These are phyloP conservation scores for Amphibalanus amphitrite DNA, from an alignment of 1,140 invertebrate genomes.

Conservation along the genomic window DNA sequence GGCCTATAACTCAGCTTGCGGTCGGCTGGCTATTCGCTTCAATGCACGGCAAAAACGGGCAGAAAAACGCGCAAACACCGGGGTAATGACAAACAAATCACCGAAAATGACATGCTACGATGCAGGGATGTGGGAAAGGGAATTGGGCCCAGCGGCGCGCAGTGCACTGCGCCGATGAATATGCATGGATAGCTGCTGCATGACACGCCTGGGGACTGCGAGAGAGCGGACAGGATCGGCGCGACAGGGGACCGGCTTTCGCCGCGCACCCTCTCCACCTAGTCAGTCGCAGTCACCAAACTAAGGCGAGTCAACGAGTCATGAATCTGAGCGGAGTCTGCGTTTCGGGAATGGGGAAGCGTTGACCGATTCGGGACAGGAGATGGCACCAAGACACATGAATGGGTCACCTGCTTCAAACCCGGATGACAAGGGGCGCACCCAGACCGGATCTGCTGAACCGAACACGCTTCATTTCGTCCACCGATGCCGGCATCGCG, in stretches of 20 bases:
- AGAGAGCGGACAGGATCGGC: background rate
- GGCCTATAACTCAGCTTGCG: constrained; percentile 1
- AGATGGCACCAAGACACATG: no score
- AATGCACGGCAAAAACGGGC: constrained; percentile 1
- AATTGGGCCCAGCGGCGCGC: background rate
- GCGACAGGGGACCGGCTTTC: background rate
- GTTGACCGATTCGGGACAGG: no score
- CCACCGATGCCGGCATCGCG: no score
- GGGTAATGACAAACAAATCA: constrained; percentile 6
- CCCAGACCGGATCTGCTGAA: no score
- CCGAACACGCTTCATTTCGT: no score
- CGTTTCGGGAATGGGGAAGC: no score
- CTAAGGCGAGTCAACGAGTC: no score
- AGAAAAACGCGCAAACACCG: constrained; percentile 3
- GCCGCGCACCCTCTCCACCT: no score
- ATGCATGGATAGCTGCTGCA: background rate
- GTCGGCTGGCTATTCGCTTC: background rate
- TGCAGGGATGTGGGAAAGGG: background rate
- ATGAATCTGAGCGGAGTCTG: no score
- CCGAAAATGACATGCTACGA: constrained; percentile 4
- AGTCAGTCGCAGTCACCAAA: background rate
- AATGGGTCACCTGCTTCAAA: no score
- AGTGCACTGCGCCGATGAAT: background rate
- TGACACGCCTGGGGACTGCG: background rate
- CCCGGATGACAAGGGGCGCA: no score